Base-by-base conservation (phyloP, 92 coral and sea anemone species). In the Pocillopora meandrina region DNA sequence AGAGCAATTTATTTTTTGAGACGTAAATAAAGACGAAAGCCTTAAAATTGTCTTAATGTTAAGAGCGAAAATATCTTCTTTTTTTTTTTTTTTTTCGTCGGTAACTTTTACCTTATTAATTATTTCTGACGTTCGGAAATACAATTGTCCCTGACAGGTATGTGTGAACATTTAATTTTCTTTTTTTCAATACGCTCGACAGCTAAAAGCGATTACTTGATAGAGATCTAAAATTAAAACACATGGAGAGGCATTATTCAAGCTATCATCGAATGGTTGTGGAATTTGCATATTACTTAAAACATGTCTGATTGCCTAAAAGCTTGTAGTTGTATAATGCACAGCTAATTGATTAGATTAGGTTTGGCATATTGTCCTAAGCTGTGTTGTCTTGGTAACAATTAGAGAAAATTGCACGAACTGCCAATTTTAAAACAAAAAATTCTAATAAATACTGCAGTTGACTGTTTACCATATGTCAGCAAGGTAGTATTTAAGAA, bases 231-330 rank as follows among this genome's bases (percentile, higher is more conserved):
- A n/a, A 36, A 70, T 70, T 19, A 11, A 35, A 16, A 19, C 9
- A 70, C 11, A 14, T 0, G 31, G 57, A 75, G 3, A 18, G 31
- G 49, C 59, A 23, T 75, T 75, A 56, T 13, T 18, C 49, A 12
- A 75, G n/a, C 57, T 31, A 34, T 12, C n/a, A 3, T 52, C 19
- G 42, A 2, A 76, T 59, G 61, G 18, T 16, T 31, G 13, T 16
- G 23, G 66, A 76, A 76, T 76, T 59, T 76, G 80, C 69, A 76
- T 76, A 55, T 76, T 21, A 78, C 17, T 70, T 36, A 1, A 70
- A 70, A 70, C 12, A 70, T 70, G 4, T 16, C 12, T 36, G n/a
- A 64, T 36, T 47, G 72, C 59, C 60, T 18, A 64, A 76, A 76
- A 70, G 74, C 74, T n/a, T 36, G 55, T 12, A 8, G 21, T 70